Percentiles rank a stretch among this genome's conserved stretches.
Conservation (phyloP, 2,888 invertebrate genomes). For the Andrena haemorrhoa region DNA sequence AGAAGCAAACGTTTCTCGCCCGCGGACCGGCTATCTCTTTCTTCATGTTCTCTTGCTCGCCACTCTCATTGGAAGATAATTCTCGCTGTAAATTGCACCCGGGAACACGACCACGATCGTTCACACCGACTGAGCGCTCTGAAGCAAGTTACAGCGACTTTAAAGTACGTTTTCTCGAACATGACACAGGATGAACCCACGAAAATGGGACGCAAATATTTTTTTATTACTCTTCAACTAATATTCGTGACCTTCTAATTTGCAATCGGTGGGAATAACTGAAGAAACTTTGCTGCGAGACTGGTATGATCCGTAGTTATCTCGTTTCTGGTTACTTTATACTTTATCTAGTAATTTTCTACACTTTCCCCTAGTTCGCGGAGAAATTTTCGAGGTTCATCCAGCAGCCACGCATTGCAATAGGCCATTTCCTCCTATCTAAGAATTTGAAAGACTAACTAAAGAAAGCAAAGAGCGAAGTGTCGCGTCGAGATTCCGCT, state of each 20-base stretch:
- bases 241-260: neutral
- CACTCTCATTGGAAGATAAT: slow-evolving; percentile 58
- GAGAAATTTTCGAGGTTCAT: slow-evolving; percentile 22
- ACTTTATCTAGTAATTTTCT: neutral
- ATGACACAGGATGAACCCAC: slow-evolving; percentile 21
- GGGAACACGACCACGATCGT: slow-evolving; percentile 6
- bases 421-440: slow-evolving; percentile 82
- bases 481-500: slow-evolving; percentile 44
- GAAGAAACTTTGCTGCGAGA: neutral
- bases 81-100: slow-evolving; percentile 32
- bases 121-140: slow-evolving; percentile 28
- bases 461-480: slow-evolving; percentile 76
- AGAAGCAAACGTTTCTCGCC: slow-evolving; percentile 4
- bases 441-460: slow-evolving; percentile 81
- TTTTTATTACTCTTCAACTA: neutral
- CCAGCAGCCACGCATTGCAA: slow-evolving; percentile 51
- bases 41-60: neutral
- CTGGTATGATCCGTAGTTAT: neutral
- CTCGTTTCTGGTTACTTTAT: neutral
- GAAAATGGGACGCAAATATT: neutral
- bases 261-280: neutral
- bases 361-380: neutral
- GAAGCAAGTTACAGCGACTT: slow-evolving; percentile 48
- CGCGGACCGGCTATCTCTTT: neutral
- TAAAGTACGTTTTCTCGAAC: slow-evolving; percentile 37